Base-by-base conservation (phyloP, 2,113 vertebrate genomes). In the Rattus norvegicus region DNA sequence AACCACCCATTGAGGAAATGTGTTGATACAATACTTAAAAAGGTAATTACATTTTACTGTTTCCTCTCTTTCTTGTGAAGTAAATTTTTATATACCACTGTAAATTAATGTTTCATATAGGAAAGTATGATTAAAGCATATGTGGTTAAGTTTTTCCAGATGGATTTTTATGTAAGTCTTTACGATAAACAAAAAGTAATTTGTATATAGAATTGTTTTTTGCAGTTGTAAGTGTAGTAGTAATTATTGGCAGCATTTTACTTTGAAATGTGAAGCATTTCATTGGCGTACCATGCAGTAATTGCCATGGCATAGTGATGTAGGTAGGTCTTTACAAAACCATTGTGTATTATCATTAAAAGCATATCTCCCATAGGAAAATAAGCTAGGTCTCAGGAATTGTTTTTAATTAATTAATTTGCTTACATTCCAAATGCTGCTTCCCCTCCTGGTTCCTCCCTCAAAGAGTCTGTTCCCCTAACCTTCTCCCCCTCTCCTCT, bases 1-100 rank as follows among this genome's bases (percentile, higher is more conserved):
- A 99, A 99, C 95, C 98, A 99, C 81, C 98, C 98, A 39, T 96
- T 99, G 92, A 99, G 99, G 97, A 99, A 99, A 97, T 99, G 98
- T 97, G 99, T 99, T 90, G 99, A 99, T 96, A 99, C 99, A 36
- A 99, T 99, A 98, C 98, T 99, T 96, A 99, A 98, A 97, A 99
- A 99, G 99, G 99, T 99, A 98, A 98, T 93, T 43, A 90, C 84
- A 76, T 69, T 4, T 65, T 73, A 76, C 26, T 63, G 16, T 73
- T 26, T 61, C 22, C 54, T 90, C 7, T 94, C 14, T 86, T 91
- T 49, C 39, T 89, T 95, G 47, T 54, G 61, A 92, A 88, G 80
- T 72, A 67, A 7, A 79, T 33, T 85, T 61, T 93, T 96, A 61
- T 69, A 39, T 75, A 84, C 39, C 90, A 26, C 4, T 84, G 75